Conservation (phyloP, 2,113 vertebrate species). For the Plestiodon gilberti region DNA sequence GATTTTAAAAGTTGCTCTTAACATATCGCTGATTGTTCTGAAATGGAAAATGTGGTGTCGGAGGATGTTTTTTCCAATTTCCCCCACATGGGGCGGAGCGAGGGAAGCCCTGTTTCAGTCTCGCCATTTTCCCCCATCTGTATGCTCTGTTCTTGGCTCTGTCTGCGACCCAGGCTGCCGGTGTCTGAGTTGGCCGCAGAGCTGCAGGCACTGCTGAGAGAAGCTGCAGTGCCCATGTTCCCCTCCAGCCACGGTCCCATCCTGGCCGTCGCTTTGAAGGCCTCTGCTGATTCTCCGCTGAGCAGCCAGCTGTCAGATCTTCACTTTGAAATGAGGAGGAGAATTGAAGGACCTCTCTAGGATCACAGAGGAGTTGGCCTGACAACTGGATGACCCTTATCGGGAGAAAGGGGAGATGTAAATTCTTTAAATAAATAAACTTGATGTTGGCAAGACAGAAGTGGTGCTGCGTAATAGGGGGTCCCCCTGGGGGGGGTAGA, state of each 20-base stretch:
- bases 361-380: neutral
- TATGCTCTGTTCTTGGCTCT: neutral
- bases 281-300: neutral
- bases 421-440: too few relatives aligned
- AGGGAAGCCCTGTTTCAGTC: too few relatives aligned
- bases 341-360: neutral
- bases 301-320: slow-evolving; percentile 37
- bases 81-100: neutral
- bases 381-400: too few relatives aligned
- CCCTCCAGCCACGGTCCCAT: fast-evolving
- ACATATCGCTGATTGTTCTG: neutral
- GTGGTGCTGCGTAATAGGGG: too few relatives aligned
- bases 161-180: neutral
- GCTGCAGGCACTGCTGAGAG: too few relatives aligned
- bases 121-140: neutral
- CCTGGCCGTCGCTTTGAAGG: neutral
- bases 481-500: too few relatives aligned
- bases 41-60: neutral
- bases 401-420: too few relatives aligned
- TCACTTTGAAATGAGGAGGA: slow-evolving; percentile 19
- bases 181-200: too few relatives aligned
- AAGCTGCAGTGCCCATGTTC: neutral
- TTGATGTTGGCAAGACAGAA: too few relatives aligned
- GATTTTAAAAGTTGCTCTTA: neutral
- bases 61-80: too few relatives aligned